phyloP scores from a whole-genome alignment of 2,888 invertebrate species.

The Meliscaeva auricollis region DNA sequence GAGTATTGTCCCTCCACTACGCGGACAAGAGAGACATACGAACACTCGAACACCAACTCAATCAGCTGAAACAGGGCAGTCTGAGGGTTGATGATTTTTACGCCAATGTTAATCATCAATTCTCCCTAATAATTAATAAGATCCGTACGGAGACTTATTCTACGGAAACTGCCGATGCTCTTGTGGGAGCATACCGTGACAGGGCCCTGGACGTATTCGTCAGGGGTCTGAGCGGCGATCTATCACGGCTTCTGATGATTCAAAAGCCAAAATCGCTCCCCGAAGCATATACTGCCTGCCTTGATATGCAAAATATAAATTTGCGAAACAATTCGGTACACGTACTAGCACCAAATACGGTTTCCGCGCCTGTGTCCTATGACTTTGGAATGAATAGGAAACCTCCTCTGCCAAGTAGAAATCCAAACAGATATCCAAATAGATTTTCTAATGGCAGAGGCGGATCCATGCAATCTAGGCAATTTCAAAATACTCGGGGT shows the following conservation, averaged over 20 bases:
- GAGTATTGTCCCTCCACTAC: conserved; percentile 72
- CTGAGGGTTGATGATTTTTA: neutral
- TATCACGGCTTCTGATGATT: conserved; percentile 38
- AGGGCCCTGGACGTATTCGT: conserved; percentile 48
- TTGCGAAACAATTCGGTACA: conserved; percentile 25
- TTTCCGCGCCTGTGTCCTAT: neutral
- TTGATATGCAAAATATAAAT: conserved; percentile 27
- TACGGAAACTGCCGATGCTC: conserved; percentile 50
- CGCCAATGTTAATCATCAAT: neutral
- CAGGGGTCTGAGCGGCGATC: conserved; percentile 28
- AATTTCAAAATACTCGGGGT: neutral
- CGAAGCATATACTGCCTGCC: conserved; percentile 14
- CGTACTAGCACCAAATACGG: neutral
- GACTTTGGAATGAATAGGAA: neutral
- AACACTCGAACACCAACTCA: conserved; percentile 1
- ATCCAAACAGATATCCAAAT: neutral
- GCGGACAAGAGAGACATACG: conserved; percentile 63
- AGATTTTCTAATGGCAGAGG: neutral
- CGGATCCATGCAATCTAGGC: neutral
- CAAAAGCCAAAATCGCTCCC: conserved; percentile 32
- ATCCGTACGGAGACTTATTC: conserved; percentile 54
- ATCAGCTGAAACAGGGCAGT: neutral
- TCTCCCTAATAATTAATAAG: neutral
- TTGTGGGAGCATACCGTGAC: conserved; percentile 46
- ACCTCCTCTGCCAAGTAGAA: neutral